These are phyloP conservation scores for Rhodeus uyekii DNA, from an alignment of 2,797 vertebrate species.

Conservation along the genomic window DNA sequence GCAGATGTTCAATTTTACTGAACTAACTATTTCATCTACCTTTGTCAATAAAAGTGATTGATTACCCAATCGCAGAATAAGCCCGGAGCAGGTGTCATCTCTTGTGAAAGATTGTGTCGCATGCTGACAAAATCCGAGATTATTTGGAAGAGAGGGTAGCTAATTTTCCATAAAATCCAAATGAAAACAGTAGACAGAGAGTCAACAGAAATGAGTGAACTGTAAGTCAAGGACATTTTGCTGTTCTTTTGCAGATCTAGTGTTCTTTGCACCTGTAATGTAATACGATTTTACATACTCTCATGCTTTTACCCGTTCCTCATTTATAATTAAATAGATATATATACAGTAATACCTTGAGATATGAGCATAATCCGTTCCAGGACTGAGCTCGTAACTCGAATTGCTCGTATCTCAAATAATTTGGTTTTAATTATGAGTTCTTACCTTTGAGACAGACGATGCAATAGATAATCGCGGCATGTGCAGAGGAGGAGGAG, in stretches of 20 bases:
- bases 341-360: no score
- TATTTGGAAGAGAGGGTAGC: slow-evolving; percentile 37
- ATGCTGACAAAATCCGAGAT: slow-evolving; percentile 26
- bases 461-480: no score
- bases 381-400: no score
- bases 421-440: no score
- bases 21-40: slow-evolving; percentile 50
- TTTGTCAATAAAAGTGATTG: slow-evolving; percentile 58
- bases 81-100: slow-evolving; percentile 52
- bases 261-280: not conserved
- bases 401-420: no score
- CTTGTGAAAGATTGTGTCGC: slow-evolving; percentile 53
- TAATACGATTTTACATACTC: slow-evolving; percentile 15
- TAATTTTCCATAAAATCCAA: slow-evolving; percentile 52
- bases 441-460: no score
- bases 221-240: not conserved
- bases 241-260: slow-evolving; percentile 39
- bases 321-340: not conserved
- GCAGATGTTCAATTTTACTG: slow-evolving; percentile 48
- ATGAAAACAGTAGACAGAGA: slow-evolving; percentile 46
- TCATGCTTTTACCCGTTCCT: not conserved
- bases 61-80: slow-evolving; percentile 49
- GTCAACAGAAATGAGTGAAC: slow-evolving; percentile 1
- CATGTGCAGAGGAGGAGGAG: no score
- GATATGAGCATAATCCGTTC: no score